Conservation (phyloP, 2,113 vertebrate species). For the Dinomys branickii region DNA sequence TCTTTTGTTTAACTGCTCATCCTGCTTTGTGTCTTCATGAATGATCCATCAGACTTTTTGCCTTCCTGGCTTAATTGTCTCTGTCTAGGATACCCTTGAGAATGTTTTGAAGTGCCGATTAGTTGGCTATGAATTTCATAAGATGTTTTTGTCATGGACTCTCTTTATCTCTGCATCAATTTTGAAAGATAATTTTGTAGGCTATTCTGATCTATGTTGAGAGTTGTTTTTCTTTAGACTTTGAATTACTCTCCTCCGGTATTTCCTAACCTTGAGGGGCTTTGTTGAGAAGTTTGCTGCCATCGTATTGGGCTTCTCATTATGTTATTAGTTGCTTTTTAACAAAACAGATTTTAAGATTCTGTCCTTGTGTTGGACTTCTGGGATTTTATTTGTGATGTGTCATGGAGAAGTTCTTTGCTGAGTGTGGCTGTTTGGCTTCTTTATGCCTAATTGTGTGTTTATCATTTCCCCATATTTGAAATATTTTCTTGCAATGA, state of each 20-base stretch:
- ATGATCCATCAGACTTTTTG: not conserved
- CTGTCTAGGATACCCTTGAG: not conserved
- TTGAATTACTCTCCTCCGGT: not conserved
- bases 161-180: not conserved
- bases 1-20: not conserved
- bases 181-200: not conserved
- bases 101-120: not conserved
- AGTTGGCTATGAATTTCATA: not conserved
- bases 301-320: not conserved
- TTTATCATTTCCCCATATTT: not conserved
- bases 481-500: not conserved
- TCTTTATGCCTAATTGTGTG: not conserved
- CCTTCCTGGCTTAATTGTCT: not conserved
- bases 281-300: not conserved
- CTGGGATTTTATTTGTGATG: not conserved
- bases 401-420: not conserved
- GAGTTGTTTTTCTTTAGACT: not conserved
- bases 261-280: not conserved
- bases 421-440: not conserved
- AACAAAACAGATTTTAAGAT: not conserved
- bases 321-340: not conserved
- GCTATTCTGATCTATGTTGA: not conserved
- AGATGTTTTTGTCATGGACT: not conserved
- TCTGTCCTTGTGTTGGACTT: not conserved
- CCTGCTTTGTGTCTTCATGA: not conserved